Evolutionary conservation across 2,113 vertebrate genomes (phyloP).

Genomic region (Mastomys natalensis): DNA sequence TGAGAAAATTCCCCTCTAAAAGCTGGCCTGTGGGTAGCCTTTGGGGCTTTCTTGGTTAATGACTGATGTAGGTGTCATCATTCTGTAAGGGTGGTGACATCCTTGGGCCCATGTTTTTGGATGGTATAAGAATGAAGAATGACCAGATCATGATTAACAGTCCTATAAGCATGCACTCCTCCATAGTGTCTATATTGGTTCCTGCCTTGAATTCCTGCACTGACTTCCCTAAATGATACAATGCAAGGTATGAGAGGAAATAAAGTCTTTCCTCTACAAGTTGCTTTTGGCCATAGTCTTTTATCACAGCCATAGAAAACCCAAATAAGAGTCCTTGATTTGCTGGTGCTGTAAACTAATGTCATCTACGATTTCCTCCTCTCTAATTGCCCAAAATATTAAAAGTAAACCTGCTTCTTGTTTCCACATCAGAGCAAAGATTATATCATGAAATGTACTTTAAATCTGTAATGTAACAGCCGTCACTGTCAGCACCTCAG

Average conservation of each 20-base stretch:
- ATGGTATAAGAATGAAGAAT: neutral
- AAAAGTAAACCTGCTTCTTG: neutral
- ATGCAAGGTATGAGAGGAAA: neutral
- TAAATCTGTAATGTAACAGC: neutral
- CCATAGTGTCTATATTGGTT: neutral
- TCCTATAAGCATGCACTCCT: neutral
- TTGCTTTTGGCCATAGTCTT: neutral
- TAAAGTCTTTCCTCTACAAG: neutral
- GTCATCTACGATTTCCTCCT: neutral
- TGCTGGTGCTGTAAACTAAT: neutral
- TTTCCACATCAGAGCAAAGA: conserved; percentile 8
- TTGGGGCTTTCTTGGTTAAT: neutral
- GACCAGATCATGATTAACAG: neutral
- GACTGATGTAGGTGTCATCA: neutral
- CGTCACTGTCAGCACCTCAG: neutral
- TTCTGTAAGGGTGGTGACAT: neutral
- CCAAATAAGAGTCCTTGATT: neutral
- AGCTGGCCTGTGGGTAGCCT: neutral
- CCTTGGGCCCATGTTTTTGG: neutral
- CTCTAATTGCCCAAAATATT: neutral
- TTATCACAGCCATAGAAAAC: neutral
- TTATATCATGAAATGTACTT: neutral
- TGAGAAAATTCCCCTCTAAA: neutral
- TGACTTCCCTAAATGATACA: neutral
- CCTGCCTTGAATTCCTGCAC: neutral